A percentile compares a stretch with the other conserved stretches of the same genome.
phyloP scores from a whole-genome alignment of 2,113 vertebrate genomes.

The Malurus melanocephalus region DNA sequence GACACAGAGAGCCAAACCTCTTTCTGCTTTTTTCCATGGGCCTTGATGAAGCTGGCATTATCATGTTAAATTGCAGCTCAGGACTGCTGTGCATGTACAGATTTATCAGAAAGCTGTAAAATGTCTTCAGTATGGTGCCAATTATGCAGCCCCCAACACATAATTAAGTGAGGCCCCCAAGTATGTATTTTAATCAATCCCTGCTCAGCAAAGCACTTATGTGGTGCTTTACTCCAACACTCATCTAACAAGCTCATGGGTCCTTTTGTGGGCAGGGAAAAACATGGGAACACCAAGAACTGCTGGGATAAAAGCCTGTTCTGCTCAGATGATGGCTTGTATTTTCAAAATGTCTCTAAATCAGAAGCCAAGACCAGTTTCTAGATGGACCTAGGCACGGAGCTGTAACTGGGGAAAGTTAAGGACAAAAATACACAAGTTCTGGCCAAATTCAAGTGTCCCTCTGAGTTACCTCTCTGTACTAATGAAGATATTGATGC shows the following conservation, averaged over 20 bases:
- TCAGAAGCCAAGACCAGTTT: neutral
- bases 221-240: neutral
- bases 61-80: slow-evolving; percentile 16
- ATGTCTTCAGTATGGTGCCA: neutral
- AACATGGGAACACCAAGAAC: neutral
- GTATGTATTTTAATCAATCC: slow-evolving; percentile 34
- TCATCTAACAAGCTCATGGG: neutral
- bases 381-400: neutral
- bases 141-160: slow-evolving; percentile 22
- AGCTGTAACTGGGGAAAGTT: neutral
- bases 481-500: neutral
- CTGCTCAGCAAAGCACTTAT: slow-evolving; percentile 15
- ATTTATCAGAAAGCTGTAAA: slow-evolving; percentile 21
- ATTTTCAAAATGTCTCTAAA: neutral
- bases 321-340: neutral
- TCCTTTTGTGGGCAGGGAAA: neutral
- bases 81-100: neutral
- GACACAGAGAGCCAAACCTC: neutral
- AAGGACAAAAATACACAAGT: neutral
- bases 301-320: neutral
- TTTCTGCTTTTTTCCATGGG: neutral
- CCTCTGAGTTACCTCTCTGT: neutral
- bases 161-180: slow-evolving; percentile 45
- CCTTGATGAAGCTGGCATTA: slow-evolving; percentile 5
- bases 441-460: fast-evolving